Evolutionary conservation across 1,140 invertebrate species (phyloP).

Genomic region (Acromyrmex charruanus): DNA sequence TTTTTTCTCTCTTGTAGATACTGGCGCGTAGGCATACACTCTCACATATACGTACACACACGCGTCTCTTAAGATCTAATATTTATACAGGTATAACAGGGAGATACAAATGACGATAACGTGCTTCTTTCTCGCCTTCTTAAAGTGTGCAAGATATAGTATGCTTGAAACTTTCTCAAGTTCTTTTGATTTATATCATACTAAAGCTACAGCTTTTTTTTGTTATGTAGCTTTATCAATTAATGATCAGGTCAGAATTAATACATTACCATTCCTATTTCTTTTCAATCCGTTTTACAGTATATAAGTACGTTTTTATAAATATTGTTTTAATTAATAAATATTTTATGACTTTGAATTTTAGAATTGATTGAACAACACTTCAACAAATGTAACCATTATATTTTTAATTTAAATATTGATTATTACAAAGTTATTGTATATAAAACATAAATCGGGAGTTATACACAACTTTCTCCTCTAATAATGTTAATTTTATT

Average conservation of each 20-base stretch:
- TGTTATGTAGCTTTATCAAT: not conserved
- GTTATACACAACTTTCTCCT: no score
- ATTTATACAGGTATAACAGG: constrained; percentile 71
- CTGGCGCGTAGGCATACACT: not conserved
- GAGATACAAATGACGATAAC: constrained; percentile 77
- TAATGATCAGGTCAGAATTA: not conserved
- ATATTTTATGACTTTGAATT: no score
- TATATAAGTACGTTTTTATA: no score
- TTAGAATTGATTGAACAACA: no score
- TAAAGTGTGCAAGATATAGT: constrained; percentile 21
- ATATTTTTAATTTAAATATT: no score
- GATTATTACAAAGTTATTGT: no score
- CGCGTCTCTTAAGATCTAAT: constrained; percentile 69
- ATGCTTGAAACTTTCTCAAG: constrained; percentile 42
- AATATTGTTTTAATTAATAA: no score
- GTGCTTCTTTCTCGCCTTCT: constrained; percentile 61
- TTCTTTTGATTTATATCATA: constrained; percentile 1
- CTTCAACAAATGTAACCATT: no score
- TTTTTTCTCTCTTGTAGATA: constrained; percentile 64
- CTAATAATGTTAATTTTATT: no score
- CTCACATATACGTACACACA: constrained; percentile 1
- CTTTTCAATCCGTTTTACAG: no score
- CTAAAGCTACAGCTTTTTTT: not conserved
- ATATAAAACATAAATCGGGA: no score
- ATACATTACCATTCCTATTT: no score